Evolutionary conservation across 92 coral and sea anemone species (phyloP), one percentile per base, ranked within the genome.

Genomic region (Epizoanthus fatuus): DNA sequence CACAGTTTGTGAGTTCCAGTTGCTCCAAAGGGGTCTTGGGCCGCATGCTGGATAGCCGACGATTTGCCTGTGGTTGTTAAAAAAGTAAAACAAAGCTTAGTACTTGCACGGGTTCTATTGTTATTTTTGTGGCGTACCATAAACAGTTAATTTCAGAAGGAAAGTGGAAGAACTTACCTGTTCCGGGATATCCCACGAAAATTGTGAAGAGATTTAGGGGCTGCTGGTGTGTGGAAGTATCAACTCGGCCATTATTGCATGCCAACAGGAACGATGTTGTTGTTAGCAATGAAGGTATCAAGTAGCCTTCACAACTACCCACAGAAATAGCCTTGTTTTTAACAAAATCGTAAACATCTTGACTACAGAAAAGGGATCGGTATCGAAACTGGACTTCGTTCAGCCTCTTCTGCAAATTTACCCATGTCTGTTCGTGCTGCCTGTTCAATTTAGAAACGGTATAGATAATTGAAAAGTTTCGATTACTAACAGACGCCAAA

Each of bases 171-270:
- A 16, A 68, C 44, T 83, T 73, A 89, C 92, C 88, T 76, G 89
- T 84, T 63, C 89, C 89, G 37, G 92, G 92, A 54, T 84, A 86
- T 22, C 90, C 90, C 25, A 89, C 51, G 64, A 89, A 79, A 52
- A 85, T 79, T 12, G 90, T 70, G 52, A 56, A 89, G 10, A 85
- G 55, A 60, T 89, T 85, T 5, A 85, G 65, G 2, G 84, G 90
- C 63, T 86, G 87, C 12, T 68, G 68, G 74, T 86, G 87, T 13
- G 84, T 72, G 10, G 29, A 49, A 22, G 73, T 29, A 11, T 90
- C 87, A 49, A 86, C 87, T 51, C 38, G 71, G 57, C 47, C 54
- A 3, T 68, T 55, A 20, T 65, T 75, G 74, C 73, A 74, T 38
- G 69, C 89, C 86, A 85, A 51, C 19, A 57, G n/a, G 73, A 49